Evolutionary conservation across 2,888 invertebrate genomes (phyloP).

Genomic region (Loripinus fragilis): DNA sequence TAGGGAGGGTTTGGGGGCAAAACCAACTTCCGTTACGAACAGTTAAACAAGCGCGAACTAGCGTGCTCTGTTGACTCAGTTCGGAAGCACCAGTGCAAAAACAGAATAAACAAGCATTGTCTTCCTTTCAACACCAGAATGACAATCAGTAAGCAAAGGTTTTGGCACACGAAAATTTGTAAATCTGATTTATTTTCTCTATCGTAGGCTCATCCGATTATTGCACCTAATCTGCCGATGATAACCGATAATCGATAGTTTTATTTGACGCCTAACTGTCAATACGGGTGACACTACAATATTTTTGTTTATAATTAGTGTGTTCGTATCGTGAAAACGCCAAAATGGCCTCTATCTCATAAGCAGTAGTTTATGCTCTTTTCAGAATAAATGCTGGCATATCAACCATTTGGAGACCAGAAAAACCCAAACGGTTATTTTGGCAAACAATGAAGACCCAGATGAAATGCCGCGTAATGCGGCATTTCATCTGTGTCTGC

Average conservation of each 20-base stretch:
- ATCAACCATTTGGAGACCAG: no score
- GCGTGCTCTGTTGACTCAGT: neutral
- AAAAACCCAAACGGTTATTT: no score
- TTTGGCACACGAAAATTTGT: conserved; percentile 8
- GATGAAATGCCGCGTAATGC: no score
- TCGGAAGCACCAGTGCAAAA: neutral
- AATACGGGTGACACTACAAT: conserved; percentile 1
- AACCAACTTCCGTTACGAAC: conserved; percentile 4
- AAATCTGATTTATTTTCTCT: neutral
- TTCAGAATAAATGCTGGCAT: no score
- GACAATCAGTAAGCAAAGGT: neutral
- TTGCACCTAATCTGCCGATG: neutral
- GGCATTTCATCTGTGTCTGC: no score
- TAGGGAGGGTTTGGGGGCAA: neutral
- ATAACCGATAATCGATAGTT: conserved; percentile 12
- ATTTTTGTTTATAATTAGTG: neutral
- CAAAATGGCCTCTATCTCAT: no score
- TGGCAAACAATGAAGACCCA: no score
- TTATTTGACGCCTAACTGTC: neutral
- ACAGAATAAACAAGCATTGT: neutral
- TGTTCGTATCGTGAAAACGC: no score
- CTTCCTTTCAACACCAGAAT: conserved; percentile 5
- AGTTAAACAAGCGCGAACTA: neutral
- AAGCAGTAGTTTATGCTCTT: no score
- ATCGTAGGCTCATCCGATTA: conserved; percentile 13